A percentile compares a stretch with the other conserved stretches of the same genome.
Evolutionary conservation across 2,888 invertebrate species (phyloP).

Genomic region (Aplocera efformata): DNA sequence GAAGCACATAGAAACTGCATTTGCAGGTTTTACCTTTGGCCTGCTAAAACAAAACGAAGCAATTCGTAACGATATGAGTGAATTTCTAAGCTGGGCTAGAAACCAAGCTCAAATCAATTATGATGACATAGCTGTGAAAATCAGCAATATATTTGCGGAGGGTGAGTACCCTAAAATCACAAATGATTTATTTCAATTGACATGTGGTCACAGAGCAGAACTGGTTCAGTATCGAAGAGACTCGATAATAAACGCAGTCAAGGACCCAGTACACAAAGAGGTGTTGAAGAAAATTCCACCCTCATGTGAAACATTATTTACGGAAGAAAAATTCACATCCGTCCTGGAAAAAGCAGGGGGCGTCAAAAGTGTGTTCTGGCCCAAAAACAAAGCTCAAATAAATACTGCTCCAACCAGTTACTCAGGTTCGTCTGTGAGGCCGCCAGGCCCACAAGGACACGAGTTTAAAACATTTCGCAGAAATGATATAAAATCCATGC

Average conservation of each 20-base stretch:
- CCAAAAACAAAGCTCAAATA: background rate
- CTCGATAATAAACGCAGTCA: background rate
- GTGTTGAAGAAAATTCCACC: background rate
- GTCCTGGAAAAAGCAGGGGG: background rate
- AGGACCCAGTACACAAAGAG: background rate
- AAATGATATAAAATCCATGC: too few relatives aligned
- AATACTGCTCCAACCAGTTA: too few relatives aligned
- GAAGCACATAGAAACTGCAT: background rate
- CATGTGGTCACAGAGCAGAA: slow-evolving; percentile 2
- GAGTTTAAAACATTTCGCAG: too few relatives aligned
- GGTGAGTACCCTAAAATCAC: too few relatives aligned
- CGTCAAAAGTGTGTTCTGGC: background rate
- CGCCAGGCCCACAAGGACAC: too few relatives aligned
- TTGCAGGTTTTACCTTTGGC: background rate
- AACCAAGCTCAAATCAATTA: background rate
- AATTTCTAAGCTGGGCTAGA: background rate
- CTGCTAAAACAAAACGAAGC: background rate
- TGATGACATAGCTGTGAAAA: background rate
- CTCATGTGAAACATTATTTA: background rate
- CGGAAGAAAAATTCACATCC: background rate
- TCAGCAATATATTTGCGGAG: background rate
- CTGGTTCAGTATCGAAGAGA: background rate
- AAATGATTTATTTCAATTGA: background rate
- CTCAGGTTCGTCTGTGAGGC: too few relatives aligned
- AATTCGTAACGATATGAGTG: background rate